Percentiles rank a stretch among this genome's conserved stretches.
Conservation (phyloP, 1,140 invertebrate species). For the Pteromalus puparum region DNA sequence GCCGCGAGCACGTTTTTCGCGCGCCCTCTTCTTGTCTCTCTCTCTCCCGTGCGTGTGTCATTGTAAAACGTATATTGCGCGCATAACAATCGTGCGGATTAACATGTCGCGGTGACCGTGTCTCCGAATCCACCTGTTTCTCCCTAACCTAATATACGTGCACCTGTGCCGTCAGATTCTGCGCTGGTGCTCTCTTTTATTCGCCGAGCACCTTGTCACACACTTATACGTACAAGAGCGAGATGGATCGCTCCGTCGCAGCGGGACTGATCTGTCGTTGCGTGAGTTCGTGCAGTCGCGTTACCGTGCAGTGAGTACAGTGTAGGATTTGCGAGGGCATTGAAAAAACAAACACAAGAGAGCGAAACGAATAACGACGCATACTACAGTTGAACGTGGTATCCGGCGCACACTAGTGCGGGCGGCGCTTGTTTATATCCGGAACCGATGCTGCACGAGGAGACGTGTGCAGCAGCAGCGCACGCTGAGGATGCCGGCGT, state of each 20-base stretch:
- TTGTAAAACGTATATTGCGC: too few species aligned
- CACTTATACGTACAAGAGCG: neutral
- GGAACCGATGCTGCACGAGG: neutral
- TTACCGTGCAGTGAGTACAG: neutral
- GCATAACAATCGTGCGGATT: neutral
- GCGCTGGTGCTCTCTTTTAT: too few species aligned
- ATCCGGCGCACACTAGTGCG: too few species aligned
- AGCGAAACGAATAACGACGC: neutral
- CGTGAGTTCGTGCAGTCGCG: neutral
- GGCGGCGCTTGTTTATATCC: neutral
- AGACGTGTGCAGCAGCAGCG: neutral
- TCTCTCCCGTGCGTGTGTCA: too few species aligned
- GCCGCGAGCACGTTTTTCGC: slow-evolving; percentile 13
- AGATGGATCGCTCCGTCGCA: neutral
- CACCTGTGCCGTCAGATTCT: too few species aligned
- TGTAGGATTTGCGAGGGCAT: too few species aligned
- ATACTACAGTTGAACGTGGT: neutral
- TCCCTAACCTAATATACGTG: too few species aligned
- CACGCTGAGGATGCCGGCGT: neutral
- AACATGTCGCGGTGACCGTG: too few species aligned
- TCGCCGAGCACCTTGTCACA: too few species aligned
- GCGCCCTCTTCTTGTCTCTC: neutral
- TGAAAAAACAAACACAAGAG: neutral
- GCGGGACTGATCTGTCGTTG: neutral
- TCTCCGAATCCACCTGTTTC: too few species aligned